phyloP scores from a whole-genome alignment of 2,797 vertebrate genomes.

The Sitta carolinensis region DNA sequence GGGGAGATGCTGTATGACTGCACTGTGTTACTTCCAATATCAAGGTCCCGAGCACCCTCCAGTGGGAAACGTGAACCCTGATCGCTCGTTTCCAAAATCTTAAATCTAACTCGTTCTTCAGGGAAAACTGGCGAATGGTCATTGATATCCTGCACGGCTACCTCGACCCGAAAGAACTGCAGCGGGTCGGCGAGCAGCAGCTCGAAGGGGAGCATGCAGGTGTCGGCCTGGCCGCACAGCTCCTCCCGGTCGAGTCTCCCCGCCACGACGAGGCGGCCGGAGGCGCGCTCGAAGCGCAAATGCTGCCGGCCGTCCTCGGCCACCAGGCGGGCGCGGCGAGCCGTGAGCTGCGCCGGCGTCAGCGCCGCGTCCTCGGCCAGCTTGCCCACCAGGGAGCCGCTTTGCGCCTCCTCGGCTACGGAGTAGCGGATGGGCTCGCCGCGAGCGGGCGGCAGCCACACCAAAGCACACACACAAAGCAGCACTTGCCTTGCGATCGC shows the following conservation, averaged over 20 bases:
- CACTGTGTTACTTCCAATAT: constrained; percentile 38
- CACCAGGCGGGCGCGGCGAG: neutral
- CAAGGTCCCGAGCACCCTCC: constrained; percentile 38
- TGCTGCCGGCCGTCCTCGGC: neutral
- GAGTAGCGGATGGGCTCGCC: constrained; percentile 45
- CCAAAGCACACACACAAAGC: constrained; percentile 39
- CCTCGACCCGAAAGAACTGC: too few relatives aligned
- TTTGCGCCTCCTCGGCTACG: constrained; percentile 56
- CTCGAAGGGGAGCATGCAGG: constrained; percentile 40
- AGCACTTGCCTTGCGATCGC: constrained; percentile 60
- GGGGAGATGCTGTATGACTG: constrained; percentile 37
- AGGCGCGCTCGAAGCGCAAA: constrained; percentile 2
- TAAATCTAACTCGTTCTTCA: too few relatives aligned
- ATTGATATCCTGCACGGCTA: too few relatives aligned
- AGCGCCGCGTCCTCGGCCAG: neutral
- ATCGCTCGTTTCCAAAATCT: neutral
- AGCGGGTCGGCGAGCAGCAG: constrained; percentile 55
- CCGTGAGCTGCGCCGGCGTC: neutral
- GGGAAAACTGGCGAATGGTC: too few relatives aligned
- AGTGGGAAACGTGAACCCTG: neutral
- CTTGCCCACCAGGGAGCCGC: constrained; percentile 46
- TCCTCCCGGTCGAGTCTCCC: constrained; percentile 70
- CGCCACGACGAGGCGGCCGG: constrained; percentile 61
- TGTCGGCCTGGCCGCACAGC: constrained; percentile 40
- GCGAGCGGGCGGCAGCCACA: neutral